Evolutionary conservation across 2,888 invertebrate species (phyloP).

Genomic region (Agrilus biguttatus): DNA sequence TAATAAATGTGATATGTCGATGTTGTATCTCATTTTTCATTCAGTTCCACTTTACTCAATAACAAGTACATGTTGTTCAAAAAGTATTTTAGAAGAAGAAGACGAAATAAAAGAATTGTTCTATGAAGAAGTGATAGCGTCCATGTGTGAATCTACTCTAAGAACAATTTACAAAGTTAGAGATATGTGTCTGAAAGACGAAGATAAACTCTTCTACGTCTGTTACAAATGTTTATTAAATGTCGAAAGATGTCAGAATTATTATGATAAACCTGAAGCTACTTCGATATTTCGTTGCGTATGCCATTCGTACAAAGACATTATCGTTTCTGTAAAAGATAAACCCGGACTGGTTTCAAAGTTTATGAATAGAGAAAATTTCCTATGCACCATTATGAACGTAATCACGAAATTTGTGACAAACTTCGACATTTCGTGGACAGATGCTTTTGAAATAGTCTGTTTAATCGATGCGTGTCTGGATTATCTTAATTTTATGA

Average conservation of each 20-base stretch:
- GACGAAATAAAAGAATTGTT: conserved; percentile 44
- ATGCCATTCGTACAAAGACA: conserved; percentile 45
- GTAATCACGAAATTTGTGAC: conserved; percentile 49
- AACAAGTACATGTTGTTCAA: conserved; percentile 22
- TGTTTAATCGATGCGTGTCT: conserved; percentile 43
- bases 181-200: conserved; percentile 28
- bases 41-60: conserved; percentile 45
- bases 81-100: conserved; percentile 14
- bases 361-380: conserved; percentile 24
- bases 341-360: conserved; percentile 12
- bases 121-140: conserved; percentile 42
- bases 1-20: not conserved
- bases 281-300: conserved; percentile 48
- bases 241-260: conserved; percentile 40
- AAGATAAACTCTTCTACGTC: conserved; percentile 29
- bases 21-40: conserved; percentile 34
- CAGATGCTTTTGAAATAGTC: conserved; percentile 61
- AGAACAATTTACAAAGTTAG: conserved; percentile 31
- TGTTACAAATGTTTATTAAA: conserved; percentile 40
- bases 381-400: conserved; percentile 52
- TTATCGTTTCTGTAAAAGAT: conserved; percentile 21
- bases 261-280: conserved; percentile 44
- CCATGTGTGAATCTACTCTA: conserved; percentile 48
- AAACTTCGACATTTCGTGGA: conserved; percentile 60
- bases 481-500: conserved; percentile 37